Conservation (phyloP, 2,797 vertebrate species). For the Mycteria americana region DNA sequence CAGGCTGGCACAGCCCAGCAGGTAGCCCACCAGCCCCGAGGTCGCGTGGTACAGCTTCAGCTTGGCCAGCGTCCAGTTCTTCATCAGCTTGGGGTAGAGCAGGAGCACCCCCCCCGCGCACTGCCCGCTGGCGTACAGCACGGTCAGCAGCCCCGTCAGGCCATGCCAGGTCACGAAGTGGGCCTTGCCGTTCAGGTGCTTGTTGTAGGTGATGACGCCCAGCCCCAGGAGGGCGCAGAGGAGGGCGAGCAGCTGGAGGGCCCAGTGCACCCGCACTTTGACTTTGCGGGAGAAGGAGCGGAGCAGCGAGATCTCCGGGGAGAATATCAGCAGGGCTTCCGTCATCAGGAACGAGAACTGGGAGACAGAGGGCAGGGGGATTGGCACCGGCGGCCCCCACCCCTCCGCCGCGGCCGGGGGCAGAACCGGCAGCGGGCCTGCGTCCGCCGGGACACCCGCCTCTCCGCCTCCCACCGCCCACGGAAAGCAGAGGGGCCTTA, state of each 20-base stretch:
- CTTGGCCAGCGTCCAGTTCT: conserved; percentile 90
- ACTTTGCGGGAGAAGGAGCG: conserved; percentile 83
- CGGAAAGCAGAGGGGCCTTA: not conserved
- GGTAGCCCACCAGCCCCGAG: conserved; percentile 86
- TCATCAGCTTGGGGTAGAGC: conserved; percentile 86
- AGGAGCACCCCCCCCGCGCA: conserved; percentile 82
- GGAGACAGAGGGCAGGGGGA: not conserved
- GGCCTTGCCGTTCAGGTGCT: conserved; percentile 84
- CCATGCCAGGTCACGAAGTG: conserved; percentile 94
- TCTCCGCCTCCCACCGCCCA: not conserved
- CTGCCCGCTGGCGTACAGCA: conserved; percentile 80
- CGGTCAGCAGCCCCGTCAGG: conserved; percentile 82
- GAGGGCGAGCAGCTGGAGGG: conserved; percentile 86
- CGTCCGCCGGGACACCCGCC: not conserved
- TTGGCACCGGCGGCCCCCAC: not conserved
- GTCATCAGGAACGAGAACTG: conserved; percentile 97
- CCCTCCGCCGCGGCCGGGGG: not conserved
- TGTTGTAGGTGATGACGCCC: conserved; percentile 85
- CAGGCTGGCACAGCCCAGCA: conserved; percentile 86
- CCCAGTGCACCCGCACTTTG: conserved; percentile 87
- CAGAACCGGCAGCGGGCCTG: not conserved
- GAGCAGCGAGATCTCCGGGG: conserved; percentile 84
- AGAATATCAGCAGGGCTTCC: conserved; percentile 91
- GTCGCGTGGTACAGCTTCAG: conserved; percentile 93
- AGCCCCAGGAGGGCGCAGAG: conserved; percentile 84